A percentile compares a stretch with the other conserved stretches of the same genome.
phyloP scores from a whole-genome alignment of 2,113 vertebrate species.

The Globicephala melas region DNA sequence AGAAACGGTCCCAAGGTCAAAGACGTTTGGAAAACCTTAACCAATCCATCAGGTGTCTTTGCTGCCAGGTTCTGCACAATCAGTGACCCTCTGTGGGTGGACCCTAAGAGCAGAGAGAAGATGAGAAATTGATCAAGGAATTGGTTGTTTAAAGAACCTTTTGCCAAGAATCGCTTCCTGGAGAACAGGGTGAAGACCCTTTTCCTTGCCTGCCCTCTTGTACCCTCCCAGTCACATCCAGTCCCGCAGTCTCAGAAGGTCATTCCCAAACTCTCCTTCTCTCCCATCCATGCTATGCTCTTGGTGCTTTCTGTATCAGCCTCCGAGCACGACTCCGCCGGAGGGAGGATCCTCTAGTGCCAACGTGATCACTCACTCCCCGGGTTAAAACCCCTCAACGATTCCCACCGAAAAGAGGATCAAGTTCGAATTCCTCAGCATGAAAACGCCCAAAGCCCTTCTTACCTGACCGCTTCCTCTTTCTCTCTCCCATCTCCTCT shows the following conservation, averaged over 20 bases:
- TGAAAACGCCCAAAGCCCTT: neutral
- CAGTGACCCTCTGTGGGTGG: neutral
- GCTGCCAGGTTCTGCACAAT: neutral
- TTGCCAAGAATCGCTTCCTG: neutral
- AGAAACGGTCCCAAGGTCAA: neutral
- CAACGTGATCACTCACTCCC: neutral
- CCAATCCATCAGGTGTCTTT: neutral
- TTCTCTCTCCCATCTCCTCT: neutral
- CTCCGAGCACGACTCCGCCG: rapidly evolving
- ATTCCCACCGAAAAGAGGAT: neutral
- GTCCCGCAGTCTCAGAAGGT: neutral
- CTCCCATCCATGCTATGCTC: too few relatives aligned
- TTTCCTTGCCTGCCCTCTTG: neutral
- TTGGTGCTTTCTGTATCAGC: neutral
- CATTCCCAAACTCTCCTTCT: neutral
- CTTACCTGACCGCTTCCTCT: neutral
- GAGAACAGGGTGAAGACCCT: neutral
- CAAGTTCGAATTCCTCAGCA: neutral
- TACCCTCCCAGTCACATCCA: neutral
- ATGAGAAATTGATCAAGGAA: neutral
- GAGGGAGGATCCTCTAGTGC: neutral
- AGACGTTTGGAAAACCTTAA: neutral
- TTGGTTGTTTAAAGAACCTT: neutral
- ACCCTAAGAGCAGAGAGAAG: neutral
- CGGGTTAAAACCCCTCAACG: neutral